Conservation (phyloP, 35 echinoderm and acorn worm genomes). For the Strongylocentrotus purpuratus region DNA sequence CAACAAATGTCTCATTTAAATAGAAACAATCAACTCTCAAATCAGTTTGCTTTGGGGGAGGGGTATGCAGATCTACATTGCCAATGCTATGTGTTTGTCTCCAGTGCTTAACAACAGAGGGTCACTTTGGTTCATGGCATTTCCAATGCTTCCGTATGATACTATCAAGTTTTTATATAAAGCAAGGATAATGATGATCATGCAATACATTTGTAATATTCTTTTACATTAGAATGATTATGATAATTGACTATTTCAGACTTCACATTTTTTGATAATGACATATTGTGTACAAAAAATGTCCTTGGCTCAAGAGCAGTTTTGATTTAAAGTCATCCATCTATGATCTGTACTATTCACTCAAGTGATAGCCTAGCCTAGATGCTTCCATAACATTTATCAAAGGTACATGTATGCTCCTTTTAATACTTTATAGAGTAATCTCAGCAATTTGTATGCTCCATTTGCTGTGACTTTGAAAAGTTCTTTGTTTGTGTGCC, state of each 20-base stretch:
- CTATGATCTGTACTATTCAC: too few species aligned
- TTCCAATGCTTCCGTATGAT: neutral
- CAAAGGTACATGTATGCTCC: too few species aligned
- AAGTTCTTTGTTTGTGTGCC: neutral
- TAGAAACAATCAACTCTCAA: neutral
- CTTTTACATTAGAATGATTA: neutral
- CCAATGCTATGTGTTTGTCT: neutral
- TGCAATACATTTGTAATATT: neutral
- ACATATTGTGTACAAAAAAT: neutral
- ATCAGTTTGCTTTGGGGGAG: neutral
- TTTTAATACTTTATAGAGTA: neutral
- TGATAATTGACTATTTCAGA: neutral
- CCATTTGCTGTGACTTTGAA: neutral
- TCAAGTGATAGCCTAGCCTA: too few species aligned
- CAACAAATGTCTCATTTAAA: constrained; percentile 7
- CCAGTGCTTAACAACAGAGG: neutral
- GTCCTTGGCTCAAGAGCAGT: neutral
- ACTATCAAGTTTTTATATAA: too few species aligned
- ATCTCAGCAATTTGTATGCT: neutral
- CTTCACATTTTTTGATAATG: neutral
- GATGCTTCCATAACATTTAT: too few species aligned
- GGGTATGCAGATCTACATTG: neutral
- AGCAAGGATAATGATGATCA: neutral
- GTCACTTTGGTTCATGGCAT: neutral
- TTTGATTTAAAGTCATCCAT: too few species aligned